Percentiles rank a stretch among this genome's conserved stretches.
These are phyloP conservation scores for Drosophila putrida DNA, from an alignment of 2,888 invertebrate genomes.

Conservation along the genomic window DNA sequence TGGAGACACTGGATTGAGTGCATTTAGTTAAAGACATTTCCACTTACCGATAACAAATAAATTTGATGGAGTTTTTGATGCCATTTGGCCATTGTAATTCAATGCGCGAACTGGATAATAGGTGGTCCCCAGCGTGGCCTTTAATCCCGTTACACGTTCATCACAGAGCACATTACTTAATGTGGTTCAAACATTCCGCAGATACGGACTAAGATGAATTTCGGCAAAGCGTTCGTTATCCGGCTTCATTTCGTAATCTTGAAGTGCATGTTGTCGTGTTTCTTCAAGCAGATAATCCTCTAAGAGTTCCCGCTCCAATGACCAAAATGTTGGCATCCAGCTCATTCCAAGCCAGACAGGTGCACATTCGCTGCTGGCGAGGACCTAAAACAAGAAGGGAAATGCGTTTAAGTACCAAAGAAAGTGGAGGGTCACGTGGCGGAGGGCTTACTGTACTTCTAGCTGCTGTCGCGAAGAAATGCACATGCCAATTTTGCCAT, in stretches of 20 bases:
- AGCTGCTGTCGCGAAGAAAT: slow-evolving; percentile 88
- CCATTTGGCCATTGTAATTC: too few species aligned
- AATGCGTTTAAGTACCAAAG: too few species aligned
- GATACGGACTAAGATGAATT: slow-evolving; percentile 90
- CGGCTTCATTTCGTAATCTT: slow-evolving; percentile 91
- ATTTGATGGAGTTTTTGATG: slow-evolving; percentile 82
- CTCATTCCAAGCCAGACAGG: slow-evolving; percentile 95
- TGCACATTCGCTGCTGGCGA: slow-evolving; percentile 93
- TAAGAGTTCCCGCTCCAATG: slow-evolving; percentile 85
- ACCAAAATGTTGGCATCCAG: slow-evolving; percentile 92
- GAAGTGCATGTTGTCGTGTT: slow-evolving; percentile 89
- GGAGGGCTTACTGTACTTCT: slow-evolving; percentile 83
- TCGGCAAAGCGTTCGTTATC: slow-evolving; percentile 93
- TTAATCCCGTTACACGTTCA: slow-evolving; percentile 88
- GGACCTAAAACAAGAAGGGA: slow-evolving; percentile 87
- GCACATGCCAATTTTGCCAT: slow-evolving; percentile 94
- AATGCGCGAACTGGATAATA: slow-evolving; percentile 75
- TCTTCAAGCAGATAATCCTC: slow-evolving; percentile 79
- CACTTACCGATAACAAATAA: slow-evolving; percentile 81
- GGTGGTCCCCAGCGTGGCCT: slow-evolving; percentile 83
- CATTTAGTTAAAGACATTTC: neutral
- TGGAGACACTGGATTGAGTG: neutral
- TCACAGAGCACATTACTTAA: slow-evolving; percentile 86
- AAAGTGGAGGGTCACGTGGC: neutral
- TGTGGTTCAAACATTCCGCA: slow-evolving; percentile 92